Percentiles rank a stretch among this genome's conserved stretches.
Evolutionary conservation across 1,140 invertebrate species (phyloP).

Genomic region (Pseudomyrmex cubaensis): DNA sequence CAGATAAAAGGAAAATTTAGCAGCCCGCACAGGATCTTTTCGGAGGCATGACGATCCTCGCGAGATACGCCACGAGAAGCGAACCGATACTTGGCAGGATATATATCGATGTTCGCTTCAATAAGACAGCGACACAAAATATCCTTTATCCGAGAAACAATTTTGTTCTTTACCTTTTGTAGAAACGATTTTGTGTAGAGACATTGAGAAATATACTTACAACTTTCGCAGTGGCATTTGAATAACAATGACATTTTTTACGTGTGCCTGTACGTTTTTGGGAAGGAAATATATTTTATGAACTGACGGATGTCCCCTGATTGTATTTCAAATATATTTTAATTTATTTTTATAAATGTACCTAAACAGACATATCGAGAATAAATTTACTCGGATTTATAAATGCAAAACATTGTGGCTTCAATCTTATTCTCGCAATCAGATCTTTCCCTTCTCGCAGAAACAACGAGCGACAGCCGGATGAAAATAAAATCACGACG

Average conservation of each 20-base stretch:
- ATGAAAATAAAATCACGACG: constrained; percentile 25
- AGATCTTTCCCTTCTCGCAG: background rate
- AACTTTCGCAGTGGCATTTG: too few species aligned
- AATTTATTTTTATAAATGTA: too few species aligned
- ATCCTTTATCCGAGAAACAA: background rate
- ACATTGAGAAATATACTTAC: too few species aligned
- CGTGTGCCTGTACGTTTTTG: too few species aligned
- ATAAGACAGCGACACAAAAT: background rate
- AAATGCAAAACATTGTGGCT: background rate
- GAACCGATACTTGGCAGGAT: background rate
- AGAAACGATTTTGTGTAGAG: background rate
- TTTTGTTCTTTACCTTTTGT: background rate
- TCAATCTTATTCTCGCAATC: background rate
- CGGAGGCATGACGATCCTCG: constrained; percentile 4
- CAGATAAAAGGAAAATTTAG: constrained; percentile 76
- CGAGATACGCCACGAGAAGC: background rate
- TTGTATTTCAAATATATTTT: constrained; percentile 11
- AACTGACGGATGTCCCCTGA: too few species aligned
- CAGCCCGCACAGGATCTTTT: background rate
- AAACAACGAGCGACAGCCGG: background rate
- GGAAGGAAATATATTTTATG: background rate
- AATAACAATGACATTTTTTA: too few species aligned
- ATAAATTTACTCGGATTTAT: background rate
- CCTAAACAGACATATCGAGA: background rate
- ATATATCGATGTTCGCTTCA: background rate